phyloP scores from a whole-genome alignment of 1,140 invertebrate genomes.

The Lepidurus packardi region DNA sequence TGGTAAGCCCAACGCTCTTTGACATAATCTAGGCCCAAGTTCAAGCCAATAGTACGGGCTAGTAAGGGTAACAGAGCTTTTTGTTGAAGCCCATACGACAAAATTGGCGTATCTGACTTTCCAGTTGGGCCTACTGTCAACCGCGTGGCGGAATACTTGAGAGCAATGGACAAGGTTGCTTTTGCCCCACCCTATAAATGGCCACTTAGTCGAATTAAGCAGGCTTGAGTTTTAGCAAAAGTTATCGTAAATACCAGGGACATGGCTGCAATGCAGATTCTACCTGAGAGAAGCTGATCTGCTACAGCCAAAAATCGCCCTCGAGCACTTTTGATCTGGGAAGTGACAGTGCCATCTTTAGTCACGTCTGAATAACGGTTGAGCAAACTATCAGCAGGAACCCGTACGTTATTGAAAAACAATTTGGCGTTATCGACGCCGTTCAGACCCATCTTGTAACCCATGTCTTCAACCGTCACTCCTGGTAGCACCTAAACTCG shows the following conservation, averaged over 20 bases:
- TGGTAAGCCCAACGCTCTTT: constrained; percentile 42
- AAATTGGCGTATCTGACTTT: constrained; percentile 44
- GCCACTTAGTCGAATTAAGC: neutral
- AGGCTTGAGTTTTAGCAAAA: too few species aligned
- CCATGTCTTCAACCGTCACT: constrained; percentile 45
- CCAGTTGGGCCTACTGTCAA: constrained; percentile 44
- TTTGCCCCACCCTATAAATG: constrained; percentile 40
- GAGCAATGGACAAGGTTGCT: constrained; percentile 41
- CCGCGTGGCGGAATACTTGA: constrained; percentile 43
- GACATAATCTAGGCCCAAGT: constrained; percentile 44
- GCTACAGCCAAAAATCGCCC: constrained; percentile 44
- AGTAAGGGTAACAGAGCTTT: constrained; percentile 43
- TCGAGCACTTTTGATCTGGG: constrained; percentile 40
- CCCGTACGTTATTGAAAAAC: constrained; percentile 43
- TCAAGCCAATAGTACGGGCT: constrained; percentile 43
- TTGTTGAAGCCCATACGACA: constrained; percentile 44
- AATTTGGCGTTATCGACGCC: constrained; percentile 46
- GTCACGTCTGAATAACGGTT: constrained; percentile 42
- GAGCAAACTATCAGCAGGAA: constrained; percentile 42
- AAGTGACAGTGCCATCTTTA: constrained; percentile 40
- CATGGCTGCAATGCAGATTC: constrained; percentile 45
- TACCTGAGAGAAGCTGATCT: constrained; percentile 44
- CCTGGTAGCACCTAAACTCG: constrained; percentile 33
- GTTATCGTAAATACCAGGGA: constrained; percentile 34
- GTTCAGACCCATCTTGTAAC: constrained; percentile 45